A percentile compares a stretch with the other conserved stretches of the same genome.
phyloP scores from a whole-genome alignment of 2,888 invertebrate genomes.

The Cheilosia vernalis region DNA sequence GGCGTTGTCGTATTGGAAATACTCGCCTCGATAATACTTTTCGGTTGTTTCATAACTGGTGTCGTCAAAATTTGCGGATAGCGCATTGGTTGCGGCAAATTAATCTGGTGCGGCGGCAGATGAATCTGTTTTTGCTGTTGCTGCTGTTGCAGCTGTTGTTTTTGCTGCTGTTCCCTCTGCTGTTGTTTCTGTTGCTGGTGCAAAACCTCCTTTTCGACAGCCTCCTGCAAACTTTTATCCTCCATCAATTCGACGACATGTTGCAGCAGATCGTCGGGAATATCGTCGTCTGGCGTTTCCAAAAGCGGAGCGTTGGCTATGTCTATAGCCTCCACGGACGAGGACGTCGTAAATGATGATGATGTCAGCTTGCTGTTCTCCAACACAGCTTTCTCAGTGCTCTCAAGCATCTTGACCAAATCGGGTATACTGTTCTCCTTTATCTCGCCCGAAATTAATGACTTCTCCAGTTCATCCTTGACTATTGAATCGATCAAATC shows the following conservation, averaged over 20 bases:
- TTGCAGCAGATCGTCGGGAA: conserved; percentile 89
- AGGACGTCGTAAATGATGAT: conserved; percentile 60
- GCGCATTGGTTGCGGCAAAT: conserved; percentile 18
- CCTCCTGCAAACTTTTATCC: conserved; percentile 88
- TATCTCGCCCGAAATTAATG: conserved; percentile 72
- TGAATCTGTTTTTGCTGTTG: conserved; percentile 17
- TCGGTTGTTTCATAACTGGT: conserved; percentile 53
- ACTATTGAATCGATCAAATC: conserved; percentile 83
- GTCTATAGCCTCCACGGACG: conserved; percentile 79
- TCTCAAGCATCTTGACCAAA: conserved; percentile 84
- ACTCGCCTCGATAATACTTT: conserved; percentile 76
- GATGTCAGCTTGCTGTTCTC: conserved; percentile 67
- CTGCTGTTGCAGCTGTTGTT: conserved; percentile 5
- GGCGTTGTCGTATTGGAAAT: conserved; percentile 65
- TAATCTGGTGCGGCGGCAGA: conserved; percentile 11
- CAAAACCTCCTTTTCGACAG: conserved; percentile 85
- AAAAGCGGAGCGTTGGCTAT: conserved; percentile 79
- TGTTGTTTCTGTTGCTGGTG: conserved; percentile 65
- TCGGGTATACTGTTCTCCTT: conserved; percentile 83
- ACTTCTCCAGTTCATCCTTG: conserved; percentile 80
- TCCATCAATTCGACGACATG: conserved; percentile 89
- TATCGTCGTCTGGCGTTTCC: conserved; percentile 86
- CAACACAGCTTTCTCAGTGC: conserved; percentile 79
- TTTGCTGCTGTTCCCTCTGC: conserved; percentile 37
- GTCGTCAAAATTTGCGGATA: conserved; percentile 17